Evolutionary conservation across 2,113 vertebrate species (phyloP), one percentile per base, ranked within the genome.

Genomic region (Amia ocellicauda): DNA sequence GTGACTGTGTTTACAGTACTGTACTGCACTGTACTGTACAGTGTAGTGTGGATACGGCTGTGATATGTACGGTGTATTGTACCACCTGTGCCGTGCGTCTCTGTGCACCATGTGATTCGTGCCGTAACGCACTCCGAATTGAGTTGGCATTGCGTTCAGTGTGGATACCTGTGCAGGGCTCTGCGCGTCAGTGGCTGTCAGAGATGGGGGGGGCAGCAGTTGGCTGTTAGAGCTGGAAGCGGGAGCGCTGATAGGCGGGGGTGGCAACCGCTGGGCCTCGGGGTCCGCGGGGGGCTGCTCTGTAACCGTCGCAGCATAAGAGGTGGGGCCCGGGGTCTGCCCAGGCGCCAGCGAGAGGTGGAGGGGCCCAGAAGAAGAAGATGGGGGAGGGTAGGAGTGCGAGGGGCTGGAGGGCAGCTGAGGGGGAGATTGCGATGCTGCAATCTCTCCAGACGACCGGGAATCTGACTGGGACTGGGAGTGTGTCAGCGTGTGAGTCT

Each of bases 141-240:
- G 31, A 36, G 5, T 11, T 1, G 31, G 31, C 5, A 11, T 36
- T 11, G 31, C 31, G 31, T 36, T 5, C 31, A 11, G 64, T 84
- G 84, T 90, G n/a, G n/a, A n/a, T n/a, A 90, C 89, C 87, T 90
- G 83, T 82, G 83, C 67, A 78, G 78, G 79, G 75, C 77, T 77
- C 74, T 79, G 74, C 76, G 84, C 76, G 66, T 87, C 88, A 83
- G 82, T 81, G 75, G 88, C 85, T 86, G 84, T 81, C 70, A 86
- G 79, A 64, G 74, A 83, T 77, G 78, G 75, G 78, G 78, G 74
- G 82, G 84, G 68, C 68, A 83, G 78, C 72, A 74, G 77, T 70
- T 82, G 81, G 66, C 71, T 71, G 74, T 87, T 86, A 87, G 75
- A 81, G 51, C 83, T 82, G 80, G 78, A 74, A 68, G 28, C 77